Conservation (phyloP, 2,113 vertebrate species). For the Bombycilla garrulus region DNA sequence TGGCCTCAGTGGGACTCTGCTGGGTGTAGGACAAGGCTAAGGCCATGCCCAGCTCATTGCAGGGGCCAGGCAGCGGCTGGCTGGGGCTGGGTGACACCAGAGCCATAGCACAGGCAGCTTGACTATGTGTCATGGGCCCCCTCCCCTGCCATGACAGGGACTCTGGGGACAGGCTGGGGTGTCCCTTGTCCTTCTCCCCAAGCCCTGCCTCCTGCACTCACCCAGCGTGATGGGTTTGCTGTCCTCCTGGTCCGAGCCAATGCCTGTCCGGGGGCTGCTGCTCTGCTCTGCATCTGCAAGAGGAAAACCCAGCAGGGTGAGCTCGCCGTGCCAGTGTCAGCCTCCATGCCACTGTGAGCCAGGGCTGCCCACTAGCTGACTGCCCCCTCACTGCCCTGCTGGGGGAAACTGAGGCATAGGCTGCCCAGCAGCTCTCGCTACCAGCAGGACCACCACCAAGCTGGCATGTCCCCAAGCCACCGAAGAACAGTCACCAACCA, state of each 20-base stretch:
- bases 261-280: slow-evolving; percentile 86
- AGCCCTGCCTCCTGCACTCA: slow-evolving; percentile 47
- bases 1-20: not conserved
- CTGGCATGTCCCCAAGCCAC: not conserved
- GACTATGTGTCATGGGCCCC: accelerated
- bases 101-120: not conserved
- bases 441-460: not conserved
- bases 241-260: slow-evolving; percentile 91
- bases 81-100: not conserved
- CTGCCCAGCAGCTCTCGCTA: not conserved
- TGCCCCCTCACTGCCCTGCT: accelerated
- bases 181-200: not conserved
- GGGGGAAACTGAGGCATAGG: not conserved
- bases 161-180: not conserved
- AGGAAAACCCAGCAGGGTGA: not conserved
- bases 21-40: not conserved
- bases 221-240: slow-evolving; percentile 90
- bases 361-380: accelerated
- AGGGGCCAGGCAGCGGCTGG: not conserved
- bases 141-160: accelerated
- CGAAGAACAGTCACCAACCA: accelerated
- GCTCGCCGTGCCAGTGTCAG: accelerated
- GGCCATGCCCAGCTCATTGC: not conserved
- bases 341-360: accelerated
- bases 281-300: slow-evolving; percentile 88